Evolutionary conservation across 92 coral and sea anemone species (phyloP).

Genomic region (Phymanthus crucifer): DNA sequence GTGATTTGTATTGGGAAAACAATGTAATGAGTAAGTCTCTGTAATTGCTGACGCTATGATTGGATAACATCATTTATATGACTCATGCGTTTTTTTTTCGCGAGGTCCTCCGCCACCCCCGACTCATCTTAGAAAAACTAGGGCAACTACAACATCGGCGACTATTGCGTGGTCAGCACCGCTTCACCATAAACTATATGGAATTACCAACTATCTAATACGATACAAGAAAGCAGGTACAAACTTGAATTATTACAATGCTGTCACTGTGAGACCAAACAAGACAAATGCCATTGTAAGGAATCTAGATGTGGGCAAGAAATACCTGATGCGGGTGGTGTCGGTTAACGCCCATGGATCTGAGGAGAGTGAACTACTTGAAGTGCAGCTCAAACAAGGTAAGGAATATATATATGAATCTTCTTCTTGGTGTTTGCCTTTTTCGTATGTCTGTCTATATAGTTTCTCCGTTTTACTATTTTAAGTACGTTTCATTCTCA

Average conservation of each 20-base stretch:
- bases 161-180: conserved; percentile 14
- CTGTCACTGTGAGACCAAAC: neutral
- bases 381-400: neutral
- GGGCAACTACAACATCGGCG: neutral
- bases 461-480: too few relatives aligned
- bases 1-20: too few relatives aligned
- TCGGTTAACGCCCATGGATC: conserved; percentile 20
- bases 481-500: too few relatives aligned
- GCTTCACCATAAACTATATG: neutral
- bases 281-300: neutral
- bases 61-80: too few relatives aligned
- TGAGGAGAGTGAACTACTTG: neutral
- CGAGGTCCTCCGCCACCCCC: conserved; percentile 11
- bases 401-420: neutral
- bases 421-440: too few relatives aligned
- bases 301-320: neutral
- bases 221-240: conserved; percentile 22
- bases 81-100: neutral
- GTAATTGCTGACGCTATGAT: too few relatives aligned
- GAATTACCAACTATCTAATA: neutral
- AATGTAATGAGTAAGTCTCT: too few relatives aligned
- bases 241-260: neutral
- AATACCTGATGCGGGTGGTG: conserved; percentile 16
- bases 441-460: too few relatives aligned
- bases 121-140: neutral